A percentile compares a stretch with the other conserved stretches of the same genome.
Conservation (phyloP, 2,113 vertebrate genomes). For the Gadus macrocephalus region DNA sequence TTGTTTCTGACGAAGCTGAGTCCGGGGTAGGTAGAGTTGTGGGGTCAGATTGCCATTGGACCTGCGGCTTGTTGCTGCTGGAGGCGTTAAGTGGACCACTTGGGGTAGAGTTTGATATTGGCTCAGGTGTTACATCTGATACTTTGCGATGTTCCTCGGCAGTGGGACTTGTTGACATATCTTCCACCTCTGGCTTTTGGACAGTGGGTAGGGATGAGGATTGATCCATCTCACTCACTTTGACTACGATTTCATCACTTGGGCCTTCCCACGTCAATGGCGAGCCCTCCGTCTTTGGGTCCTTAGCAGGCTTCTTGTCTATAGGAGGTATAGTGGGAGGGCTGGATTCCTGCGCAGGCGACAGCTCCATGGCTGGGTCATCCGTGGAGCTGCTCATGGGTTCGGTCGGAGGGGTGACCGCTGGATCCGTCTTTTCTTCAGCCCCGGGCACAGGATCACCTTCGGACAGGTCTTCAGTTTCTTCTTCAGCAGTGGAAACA, state of each 20-base stretch:
- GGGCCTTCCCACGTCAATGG: too few species aligned
- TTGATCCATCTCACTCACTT: neutral
- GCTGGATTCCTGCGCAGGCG: constrained; percentile 16
- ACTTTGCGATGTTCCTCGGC: neutral
- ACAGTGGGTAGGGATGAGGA: constrained; percentile 13
- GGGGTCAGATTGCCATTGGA: too few species aligned
- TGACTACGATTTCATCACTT: too few species aligned
- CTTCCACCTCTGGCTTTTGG: constrained; percentile 14
- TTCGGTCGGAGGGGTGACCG: constrained; percentile 44
- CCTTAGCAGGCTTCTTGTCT: constrained; percentile 53
- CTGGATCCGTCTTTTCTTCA: constrained; percentile 19
- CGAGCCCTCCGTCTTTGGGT: too few species aligned
- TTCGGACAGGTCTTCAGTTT: constrained; percentile 10
- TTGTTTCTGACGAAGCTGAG: too few species aligned
- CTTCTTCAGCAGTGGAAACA: constrained; percentile 10
- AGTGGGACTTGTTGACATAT: neutral
- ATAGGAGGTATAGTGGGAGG: constrained; percentile 61
- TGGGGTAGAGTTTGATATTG: too few species aligned
- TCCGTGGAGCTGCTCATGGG: constrained; percentile 22
- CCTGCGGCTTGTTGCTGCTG: too few species aligned
- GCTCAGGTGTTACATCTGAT: too few species aligned
- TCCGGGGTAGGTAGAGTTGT: too few species aligned
- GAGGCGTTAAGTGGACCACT: too few species aligned
- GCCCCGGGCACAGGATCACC: too few species aligned
- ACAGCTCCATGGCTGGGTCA: constrained; percentile 15